These are phyloP conservation scores for Metacarcinus magister DNA, from an alignment of 2,888 invertebrate species.

Conservation along the genomic window DNA sequence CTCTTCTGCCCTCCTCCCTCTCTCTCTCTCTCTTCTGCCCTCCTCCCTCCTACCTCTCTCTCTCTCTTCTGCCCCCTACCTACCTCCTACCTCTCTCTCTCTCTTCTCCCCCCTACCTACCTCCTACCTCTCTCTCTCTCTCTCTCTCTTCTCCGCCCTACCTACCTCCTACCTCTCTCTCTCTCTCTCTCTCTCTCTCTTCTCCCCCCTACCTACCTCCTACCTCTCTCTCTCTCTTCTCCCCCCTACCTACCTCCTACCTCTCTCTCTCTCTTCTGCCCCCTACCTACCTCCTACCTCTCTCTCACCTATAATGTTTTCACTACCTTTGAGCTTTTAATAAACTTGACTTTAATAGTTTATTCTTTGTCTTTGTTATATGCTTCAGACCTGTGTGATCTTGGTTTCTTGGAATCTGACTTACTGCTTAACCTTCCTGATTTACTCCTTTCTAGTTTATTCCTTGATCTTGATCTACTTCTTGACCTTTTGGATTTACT, in stretches of 20 bases:
- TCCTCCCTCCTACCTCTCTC: background rate
- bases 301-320: too few relatives aligned
- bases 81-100: too few relatives aligned
- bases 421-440: background rate
- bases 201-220: too few relatives aligned
- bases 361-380: background rate
- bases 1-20: background rate
- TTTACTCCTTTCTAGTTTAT: background rate
- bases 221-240: too few relatives aligned
- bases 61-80: background rate
- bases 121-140: too few relatives aligned
- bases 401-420: background rate
- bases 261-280: too few relatives aligned
- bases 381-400: background rate
- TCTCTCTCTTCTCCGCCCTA: too few relatives aligned
- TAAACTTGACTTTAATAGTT: background rate
- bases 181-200: too few relatives aligned
- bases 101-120: too few relatives aligned
- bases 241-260: too few relatives aligned
- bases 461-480: slow-evolving; percentile 37
- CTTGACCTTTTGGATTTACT: slow-evolving; percentile 31
- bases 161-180: background rate
- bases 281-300: too few relatives aligned
- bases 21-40: background rate
- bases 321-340: too few relatives aligned